These are phyloP conservation scores for Lycaena phlaeas DNA, from an alignment of 2,888 invertebrate genomes.

Conservation along the genomic window DNA sequence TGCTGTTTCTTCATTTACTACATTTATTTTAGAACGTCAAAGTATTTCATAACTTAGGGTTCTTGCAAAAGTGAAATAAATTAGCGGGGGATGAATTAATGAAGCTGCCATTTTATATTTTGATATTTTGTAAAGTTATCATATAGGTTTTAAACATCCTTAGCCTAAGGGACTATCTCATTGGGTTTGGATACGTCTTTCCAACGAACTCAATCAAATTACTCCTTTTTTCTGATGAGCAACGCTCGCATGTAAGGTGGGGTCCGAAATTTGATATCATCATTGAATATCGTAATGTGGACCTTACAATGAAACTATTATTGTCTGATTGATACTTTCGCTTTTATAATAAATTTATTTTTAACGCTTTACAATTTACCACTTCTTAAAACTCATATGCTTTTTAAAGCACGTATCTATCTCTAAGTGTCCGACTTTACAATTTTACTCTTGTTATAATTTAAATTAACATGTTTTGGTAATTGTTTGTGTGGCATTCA, in stretches of 20 bases:
- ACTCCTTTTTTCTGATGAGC: no score
- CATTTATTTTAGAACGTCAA: no score
- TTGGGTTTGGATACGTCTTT: no score
- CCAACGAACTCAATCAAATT: background rate
- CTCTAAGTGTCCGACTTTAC: slow-evolving; percentile 4
- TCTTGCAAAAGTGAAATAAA: no score
- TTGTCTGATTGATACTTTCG: slow-evolving; percentile 2
- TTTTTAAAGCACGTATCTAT: background rate
- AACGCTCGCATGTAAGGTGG: no score
- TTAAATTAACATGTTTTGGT: background rate
- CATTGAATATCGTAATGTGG: background rate
- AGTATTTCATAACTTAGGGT: no score
- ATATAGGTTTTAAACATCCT: background rate
- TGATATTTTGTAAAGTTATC: slow-evolving; percentile 4
- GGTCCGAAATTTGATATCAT: background rate
- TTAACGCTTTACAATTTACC: slow-evolving; percentile 5
- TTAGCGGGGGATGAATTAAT: background rate
- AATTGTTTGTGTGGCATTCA: background rate
- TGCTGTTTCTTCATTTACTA: slow-evolving; percentile 21
- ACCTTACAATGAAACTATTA: background rate
- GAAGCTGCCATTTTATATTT: slow-evolving; percentile 6
- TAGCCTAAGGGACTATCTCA: background rate
- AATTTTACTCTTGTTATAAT: background rate
- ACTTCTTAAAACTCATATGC: background rate
- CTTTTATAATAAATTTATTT: background rate